These are phyloP conservation scores for Bombyx mandarina DNA, from an alignment of 1,140 invertebrate genomes.

Conservation along the genomic window DNA sequence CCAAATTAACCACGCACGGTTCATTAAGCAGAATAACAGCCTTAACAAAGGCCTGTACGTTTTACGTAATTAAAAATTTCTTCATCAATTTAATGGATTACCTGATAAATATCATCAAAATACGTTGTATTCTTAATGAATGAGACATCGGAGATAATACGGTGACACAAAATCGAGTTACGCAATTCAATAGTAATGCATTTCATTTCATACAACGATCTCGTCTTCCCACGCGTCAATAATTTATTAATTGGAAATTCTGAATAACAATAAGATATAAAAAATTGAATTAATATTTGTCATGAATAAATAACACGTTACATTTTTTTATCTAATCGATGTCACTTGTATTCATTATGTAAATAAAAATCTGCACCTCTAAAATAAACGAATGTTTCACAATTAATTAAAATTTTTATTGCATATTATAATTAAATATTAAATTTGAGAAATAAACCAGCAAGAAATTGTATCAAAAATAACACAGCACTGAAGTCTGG, in stretches of 20 bases:
- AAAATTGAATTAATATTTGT: too few relatives aligned
- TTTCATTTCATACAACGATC: constrained; percentile 1
- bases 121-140: constrained; percentile 23
- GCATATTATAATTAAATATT: too few relatives aligned
- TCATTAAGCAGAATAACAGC: not conserved
- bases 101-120: constrained; percentile 21
- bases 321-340: too few relatives aligned
- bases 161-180: constrained; percentile 11
- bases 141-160: constrained; percentile 16
- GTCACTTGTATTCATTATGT: too few relatives aligned
- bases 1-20: not conserved
- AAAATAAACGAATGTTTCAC: too few relatives aligned
- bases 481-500: too few relatives aligned
- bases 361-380: too few relatives aligned
- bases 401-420: too few relatives aligned
- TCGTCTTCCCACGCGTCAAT: constrained; percentile 4
- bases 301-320: too few relatives aligned
- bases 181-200: constrained; percentile 5
- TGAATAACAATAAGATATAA: not conserved
- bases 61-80: constrained; percentile 24
- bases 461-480: too few relatives aligned
- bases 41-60: not conserved
- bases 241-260: constrained; percentile 2
- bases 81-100: constrained; percentile 17
- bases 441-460: too few relatives aligned